These are phyloP conservation scores for Apis cerana DNA, from an alignment of 1,140 invertebrate species.

Conservation along the genomic window DNA sequence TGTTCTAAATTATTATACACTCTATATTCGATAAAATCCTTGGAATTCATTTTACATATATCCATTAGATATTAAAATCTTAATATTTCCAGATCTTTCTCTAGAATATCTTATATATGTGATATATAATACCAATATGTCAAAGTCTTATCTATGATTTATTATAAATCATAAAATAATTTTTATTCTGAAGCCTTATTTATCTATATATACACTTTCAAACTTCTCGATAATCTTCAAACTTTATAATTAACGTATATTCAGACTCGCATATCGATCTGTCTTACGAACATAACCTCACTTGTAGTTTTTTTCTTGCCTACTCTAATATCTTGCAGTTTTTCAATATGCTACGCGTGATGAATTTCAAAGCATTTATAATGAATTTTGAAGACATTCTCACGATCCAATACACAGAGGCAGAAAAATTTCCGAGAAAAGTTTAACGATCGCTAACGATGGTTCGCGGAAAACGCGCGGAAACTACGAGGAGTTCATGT, in stretches of 20 bases:
- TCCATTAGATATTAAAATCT: no score
- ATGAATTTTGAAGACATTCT: not conserved
- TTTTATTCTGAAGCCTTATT: not conserved
- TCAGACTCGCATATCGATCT: not conserved
- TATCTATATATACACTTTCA: no score
- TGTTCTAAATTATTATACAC: no score
- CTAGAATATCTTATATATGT: no score
- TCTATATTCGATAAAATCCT: no score
- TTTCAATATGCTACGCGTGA: not conserved
- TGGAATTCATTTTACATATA: no score
- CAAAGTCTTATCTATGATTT: not conserved
- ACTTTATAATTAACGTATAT: not conserved
- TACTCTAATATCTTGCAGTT: not conserved
- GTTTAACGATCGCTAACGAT: not conserved
- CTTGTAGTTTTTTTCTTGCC: not conserved
- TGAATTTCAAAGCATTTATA: not conserved
- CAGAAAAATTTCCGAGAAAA: slow-evolving; percentile 15
- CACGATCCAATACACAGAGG: not conserved
- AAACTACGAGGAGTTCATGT: not conserved
- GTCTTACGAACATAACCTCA: not conserved
- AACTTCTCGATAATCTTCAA: not conserved
- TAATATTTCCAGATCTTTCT: no score
- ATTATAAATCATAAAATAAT: not conserved
- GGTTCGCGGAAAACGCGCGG: slow-evolving; percentile 13
- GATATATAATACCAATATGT: not conserved